Conservation (phyloP, 2,113 vertebrate genomes). For the Hylia prasina region DNA sequence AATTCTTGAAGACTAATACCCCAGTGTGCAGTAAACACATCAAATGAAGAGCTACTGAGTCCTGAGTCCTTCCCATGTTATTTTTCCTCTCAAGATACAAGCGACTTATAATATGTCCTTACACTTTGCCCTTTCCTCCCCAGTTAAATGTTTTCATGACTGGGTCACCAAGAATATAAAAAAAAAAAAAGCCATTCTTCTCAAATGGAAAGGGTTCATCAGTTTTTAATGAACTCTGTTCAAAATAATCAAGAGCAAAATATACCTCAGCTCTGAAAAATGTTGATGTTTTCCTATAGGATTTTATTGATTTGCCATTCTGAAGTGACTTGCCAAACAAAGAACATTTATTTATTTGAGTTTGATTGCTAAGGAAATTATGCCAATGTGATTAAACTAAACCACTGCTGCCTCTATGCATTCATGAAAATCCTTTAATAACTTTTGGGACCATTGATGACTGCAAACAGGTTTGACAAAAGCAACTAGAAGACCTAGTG, state of each 20-base stretch:
- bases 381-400: background rate
- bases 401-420: background rate
- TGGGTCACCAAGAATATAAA: background rate
- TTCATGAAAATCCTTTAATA: background rate
- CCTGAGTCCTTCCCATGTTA: background rate
- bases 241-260: constrained; percentile 2
- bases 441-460: background rate
- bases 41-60: background rate
- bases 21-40: background rate
- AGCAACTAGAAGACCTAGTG: background rate
- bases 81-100: background rate
- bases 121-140: background rate
- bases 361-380: constrained; percentile 17
- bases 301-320: constrained; percentile 9
- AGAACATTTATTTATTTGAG: constrained; percentile 26
- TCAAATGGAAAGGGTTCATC: background rate
- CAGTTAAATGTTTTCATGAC: accelerated
- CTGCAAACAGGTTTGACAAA: background rate
- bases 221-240: constrained; percentile 8
- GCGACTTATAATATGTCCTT: background rate
- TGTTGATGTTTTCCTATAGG: background rate
- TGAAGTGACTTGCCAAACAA: constrained; percentile 33
- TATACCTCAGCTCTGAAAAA: background rate
- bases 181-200: background rate
- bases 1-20: background rate